Conservation (phyloP, 2,888 invertebrate genomes). For the Trichogramma dendrolimi region DNA sequence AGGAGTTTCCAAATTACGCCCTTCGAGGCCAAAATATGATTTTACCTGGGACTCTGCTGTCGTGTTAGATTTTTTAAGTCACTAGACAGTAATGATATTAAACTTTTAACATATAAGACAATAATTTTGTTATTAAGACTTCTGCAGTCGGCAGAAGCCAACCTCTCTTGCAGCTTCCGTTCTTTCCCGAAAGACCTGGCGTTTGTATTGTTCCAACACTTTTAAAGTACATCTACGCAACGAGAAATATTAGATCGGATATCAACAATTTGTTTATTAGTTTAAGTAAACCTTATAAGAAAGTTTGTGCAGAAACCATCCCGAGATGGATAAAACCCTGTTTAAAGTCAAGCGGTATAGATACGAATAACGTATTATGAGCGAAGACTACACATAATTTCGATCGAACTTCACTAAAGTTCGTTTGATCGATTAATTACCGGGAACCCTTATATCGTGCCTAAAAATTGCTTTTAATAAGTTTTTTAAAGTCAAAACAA, state of each 20-base stretch:
- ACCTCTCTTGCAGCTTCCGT: conserved; percentile 16
- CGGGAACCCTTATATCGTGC: too few relatives aligned
- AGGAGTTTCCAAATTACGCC: conserved; percentile 24
- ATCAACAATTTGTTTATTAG: conserved; percentile 11
- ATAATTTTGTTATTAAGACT: conserved; percentile 22
- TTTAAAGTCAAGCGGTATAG: conserved; percentile 19
- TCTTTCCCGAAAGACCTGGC: conserved; percentile 6
- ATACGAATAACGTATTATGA: conserved; percentile 1
- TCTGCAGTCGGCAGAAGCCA: conserved; percentile 19
- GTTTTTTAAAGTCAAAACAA: too few relatives aligned
- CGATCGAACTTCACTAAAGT: too few relatives aligned
- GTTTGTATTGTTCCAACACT: conserved; percentile 17
- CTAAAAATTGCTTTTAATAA: too few relatives aligned
- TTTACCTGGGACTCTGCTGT: conserved; percentile 25
- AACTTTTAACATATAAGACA: too few relatives aligned
- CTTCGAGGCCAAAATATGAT: conserved; percentile 24
- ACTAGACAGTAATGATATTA: too few relatives aligned
- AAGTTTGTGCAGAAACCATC: conserved; percentile 17
- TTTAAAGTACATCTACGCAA: conserved; percentile 12
- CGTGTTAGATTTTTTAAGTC: conserved; percentile 17
- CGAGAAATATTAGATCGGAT: conserved; percentile 10
- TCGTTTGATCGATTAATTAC: too few relatives aligned
- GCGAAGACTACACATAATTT: too few relatives aligned
- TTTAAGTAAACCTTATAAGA: conserved; percentile 15
- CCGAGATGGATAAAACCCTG: conserved; percentile 23